Base-by-base conservation (phyloP, 2,797 vertebrate genomes). In the Poliocrania exsul region DNA sequence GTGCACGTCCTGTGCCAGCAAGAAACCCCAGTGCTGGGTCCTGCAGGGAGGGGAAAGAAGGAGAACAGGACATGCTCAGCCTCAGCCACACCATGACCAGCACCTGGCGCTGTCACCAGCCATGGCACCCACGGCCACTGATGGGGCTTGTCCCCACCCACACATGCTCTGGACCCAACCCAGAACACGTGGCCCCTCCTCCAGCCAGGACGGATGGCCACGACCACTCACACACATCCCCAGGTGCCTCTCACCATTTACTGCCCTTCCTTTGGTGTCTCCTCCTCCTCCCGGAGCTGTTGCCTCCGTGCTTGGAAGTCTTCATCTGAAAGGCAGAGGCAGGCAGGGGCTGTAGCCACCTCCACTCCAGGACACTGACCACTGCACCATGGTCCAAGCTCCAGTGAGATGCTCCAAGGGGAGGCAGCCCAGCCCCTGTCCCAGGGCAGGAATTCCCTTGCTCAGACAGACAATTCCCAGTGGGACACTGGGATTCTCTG, bases 251-350 rank as follows among this genome's bases (percentile, higher is more conserved):
- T 97, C 83, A 97, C 97, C 96, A 3, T 89, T 96, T 97, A 99
- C 94, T 98, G 97, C 75, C 97, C 97, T 92, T 98, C 98, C 90
- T 96, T 97, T 0, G 40, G 94, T 2, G 18, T 86, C 93, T 98
- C 98, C 93, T 98, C 98, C 97, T 98, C 98, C 96, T 98, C 98
- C 38, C 78, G 94, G 64, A 97, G 97, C 89, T 98, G 98, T 85
- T 97, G 96, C 95, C 92, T 98, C 97, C 98, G 98, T 11, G 97
- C 96, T 78, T 98, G 98, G 94, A 98, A 96, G 61, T 99, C 99
- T 91, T 99, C 99, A 88, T 99, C 99, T 99, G 96, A 93, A 91
- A 98, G 28, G 94, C 47, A 97, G 56, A 38, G 51, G 53, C 38
- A 46, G 70, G 42, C 0, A 0, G 33, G 46, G 50, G 29, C 31